These are phyloP conservation scores for Cantharis lateralis DNA, from an alignment of 2,888 invertebrate species.

Conservation along the genomic window DNA sequence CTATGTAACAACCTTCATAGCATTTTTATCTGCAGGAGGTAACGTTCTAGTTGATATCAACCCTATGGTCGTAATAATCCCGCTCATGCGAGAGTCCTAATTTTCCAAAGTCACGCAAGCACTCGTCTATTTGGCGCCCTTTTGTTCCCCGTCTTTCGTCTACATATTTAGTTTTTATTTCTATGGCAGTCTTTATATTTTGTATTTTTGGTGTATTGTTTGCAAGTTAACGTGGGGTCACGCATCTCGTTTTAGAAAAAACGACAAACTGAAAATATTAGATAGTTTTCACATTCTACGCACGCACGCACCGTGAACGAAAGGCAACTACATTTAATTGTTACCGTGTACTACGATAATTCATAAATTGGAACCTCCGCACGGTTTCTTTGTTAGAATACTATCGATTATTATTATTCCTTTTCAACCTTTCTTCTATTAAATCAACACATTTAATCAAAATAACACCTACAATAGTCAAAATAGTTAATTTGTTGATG, in stretches of 20 bases:
- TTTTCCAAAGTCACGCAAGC: conserved; percentile 42
- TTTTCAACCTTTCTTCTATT: neutral
- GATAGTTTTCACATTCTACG: conserved; percentile 32
- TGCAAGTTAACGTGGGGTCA: conserved; percentile 24
- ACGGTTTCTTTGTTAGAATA: neutral
- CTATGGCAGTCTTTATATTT: conserved; percentile 21
- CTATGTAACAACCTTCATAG: conserved; percentile 28
- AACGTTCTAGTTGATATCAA: conserved; percentile 34
- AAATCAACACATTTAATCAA: neutral
- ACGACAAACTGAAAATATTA: conserved; percentile 24
- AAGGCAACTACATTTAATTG: conserved; percentile 36
- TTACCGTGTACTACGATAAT: conserved; percentile 13
- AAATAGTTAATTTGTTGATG: neutral
- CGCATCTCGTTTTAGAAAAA: conserved; percentile 22
- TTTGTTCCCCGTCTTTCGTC: conserved; percentile 35
- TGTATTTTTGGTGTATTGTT: conserved; percentile 22
- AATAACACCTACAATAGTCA: neutral
- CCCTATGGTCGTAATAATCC: conserved; percentile 36
- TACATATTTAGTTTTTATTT: conserved; percentile 32
- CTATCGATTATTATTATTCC: neutral
- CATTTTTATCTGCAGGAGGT: conserved; percentile 35
- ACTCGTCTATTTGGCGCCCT: conserved; percentile 42
- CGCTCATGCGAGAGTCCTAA: conserved; percentile 44
- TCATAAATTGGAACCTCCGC: neutral
- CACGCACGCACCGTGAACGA: conserved; percentile 26